Conservation (phyloP, 2,113 vertebrate genomes). For the Istiophorus platypterus region DNA sequence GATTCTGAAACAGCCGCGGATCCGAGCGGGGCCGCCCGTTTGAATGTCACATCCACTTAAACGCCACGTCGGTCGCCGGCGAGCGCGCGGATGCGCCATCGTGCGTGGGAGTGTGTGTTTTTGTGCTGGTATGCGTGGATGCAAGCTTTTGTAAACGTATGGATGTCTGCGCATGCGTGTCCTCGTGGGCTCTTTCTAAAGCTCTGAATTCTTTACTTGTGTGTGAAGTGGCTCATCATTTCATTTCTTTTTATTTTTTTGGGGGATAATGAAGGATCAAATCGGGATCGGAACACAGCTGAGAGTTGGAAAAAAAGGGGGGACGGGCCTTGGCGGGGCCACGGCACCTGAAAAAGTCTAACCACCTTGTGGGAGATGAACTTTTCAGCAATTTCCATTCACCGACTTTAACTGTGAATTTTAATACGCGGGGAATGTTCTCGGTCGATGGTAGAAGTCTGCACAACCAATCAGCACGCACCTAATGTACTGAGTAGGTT, state of each 20-base stretch:
- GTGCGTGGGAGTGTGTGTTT: slow-evolving; percentile 14
- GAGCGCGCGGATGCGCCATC: not conserved
- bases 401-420: slow-evolving; percentile 23
- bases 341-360: not conserved
- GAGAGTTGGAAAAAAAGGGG: not conserved
- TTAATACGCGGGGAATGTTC: slow-evolving; percentile 28
- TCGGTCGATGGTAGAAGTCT: slow-evolving; percentile 22
- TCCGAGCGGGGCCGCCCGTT: slow-evolving; percentile 40
- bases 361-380: slow-evolving; percentile 14
- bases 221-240: slow-evolving; percentile 12
- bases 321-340: not conserved
- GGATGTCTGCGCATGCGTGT: slow-evolving; percentile 2
- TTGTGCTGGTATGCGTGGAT: not conserved
- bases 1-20: slow-evolving; percentile 41
- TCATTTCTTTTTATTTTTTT: slow-evolving; percentile 15
- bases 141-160: slow-evolving; percentile 44
- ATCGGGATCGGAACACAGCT: not conserved
- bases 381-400: not conserved
- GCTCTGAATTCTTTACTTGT: not conserved
- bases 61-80: slow-evolving; percentile 29
- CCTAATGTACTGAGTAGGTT: not conserved
- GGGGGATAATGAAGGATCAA: slow-evolving; percentile 25
- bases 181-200: slow-evolving; percentile 12
- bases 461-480: not conserved
- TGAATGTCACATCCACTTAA: slow-evolving; percentile 69